These are phyloP conservation scores for Lepilemur ruficaudatus DNA, from an alignment of 2,797 vertebrate genomes.

Conservation along the genomic window DNA sequence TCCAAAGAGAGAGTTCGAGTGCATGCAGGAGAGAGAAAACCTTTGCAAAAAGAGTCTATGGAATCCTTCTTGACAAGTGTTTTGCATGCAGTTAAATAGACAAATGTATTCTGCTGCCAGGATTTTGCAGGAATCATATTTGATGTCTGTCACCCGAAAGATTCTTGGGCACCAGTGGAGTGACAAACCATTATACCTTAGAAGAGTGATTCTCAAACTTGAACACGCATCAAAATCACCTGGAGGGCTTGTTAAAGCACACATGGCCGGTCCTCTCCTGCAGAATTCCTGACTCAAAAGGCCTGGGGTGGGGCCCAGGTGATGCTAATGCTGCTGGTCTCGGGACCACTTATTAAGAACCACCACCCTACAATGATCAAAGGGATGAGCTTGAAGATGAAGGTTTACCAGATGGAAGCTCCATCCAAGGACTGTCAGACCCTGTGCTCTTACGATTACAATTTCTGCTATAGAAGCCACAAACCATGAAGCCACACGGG, in stretches of 20 bases:
- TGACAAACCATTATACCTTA: constrained; percentile 79
- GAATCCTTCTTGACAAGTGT: constrained; percentile 84
- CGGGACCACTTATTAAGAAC: background rate
- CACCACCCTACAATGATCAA: background rate
- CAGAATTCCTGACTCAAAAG: background rate
- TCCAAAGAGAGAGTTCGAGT: constrained; percentile 60
- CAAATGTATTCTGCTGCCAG: constrained; percentile 85
- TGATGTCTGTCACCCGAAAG: constrained; percentile 86
- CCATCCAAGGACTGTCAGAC: background rate
- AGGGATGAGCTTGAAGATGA: background rate
- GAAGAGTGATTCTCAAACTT: constrained; percentile 55
- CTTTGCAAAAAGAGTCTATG: constrained; percentile 59
- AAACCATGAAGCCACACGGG: fast-evolving
- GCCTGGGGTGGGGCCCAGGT: background rate
- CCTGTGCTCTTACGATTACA: too few species aligned
- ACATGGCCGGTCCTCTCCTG: background rate
- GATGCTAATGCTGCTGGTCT: background rate
- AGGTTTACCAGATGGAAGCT: background rate
- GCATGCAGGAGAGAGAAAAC: constrained; percentile 17
- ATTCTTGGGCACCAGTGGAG: constrained; percentile 82
- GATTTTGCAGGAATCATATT: constrained; percentile 82
- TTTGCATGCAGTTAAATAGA: constrained; percentile 86
- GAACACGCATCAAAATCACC: background rate
- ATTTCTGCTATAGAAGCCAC: fast-evolving
- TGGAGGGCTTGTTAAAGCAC: background rate